A percentile compares a stretch with the other conserved stretches of the same genome.
Evolutionary conservation across 1,140 invertebrate genomes (phyloP).

Genomic region (Charaxes varanes): DNA sequence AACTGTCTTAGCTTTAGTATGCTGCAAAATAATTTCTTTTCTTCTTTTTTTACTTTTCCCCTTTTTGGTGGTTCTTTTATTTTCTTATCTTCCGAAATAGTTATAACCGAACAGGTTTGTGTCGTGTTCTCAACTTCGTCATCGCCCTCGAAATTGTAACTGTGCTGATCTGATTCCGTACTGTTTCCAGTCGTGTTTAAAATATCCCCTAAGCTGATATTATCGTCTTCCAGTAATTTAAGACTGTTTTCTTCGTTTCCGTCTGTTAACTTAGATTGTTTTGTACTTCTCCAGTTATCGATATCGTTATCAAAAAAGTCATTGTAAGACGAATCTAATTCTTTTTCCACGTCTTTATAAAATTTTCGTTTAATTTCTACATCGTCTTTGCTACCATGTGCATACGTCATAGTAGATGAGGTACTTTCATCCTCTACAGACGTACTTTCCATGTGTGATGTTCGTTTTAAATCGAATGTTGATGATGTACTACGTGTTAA

Average conservation of each 20-base stretch:
- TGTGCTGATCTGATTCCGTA: constrained; percentile 7
- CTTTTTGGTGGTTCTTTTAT: constrained; percentile 1
- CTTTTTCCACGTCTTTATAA: constrained; percentile 19
- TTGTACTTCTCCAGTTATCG: constrained; percentile 20
- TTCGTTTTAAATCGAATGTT: constrained; percentile 14
- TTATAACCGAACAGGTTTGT: too few relatives aligned
- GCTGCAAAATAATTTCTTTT: constrained; percentile 30
- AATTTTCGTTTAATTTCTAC: not conserved
- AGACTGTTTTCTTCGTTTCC: too few relatives aligned
- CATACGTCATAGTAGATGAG: too few relatives aligned
- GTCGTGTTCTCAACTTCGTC: constrained; percentile 14
- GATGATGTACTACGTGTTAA: constrained; percentile 16
- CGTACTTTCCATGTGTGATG: not conserved
- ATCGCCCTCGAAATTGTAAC: constrained; percentile 15
- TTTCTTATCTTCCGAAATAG: too few relatives aligned
- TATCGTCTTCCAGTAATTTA: not conserved
- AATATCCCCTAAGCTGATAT: too few relatives aligned
- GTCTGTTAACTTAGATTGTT: constrained; percentile 16
- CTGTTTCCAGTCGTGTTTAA: constrained; percentile 13
- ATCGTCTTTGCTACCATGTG: constrained; percentile 10
- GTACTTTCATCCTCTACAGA: not conserved
- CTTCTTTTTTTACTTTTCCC: constrained; percentile 9
- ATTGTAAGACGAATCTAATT: constrained; percentile 28
- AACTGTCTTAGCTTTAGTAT: constrained; percentile 38
- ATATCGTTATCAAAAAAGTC: constrained; percentile 42